Evolutionary conservation across 2,888 invertebrate genomes (phyloP).

Genomic region (Acrobeloides nanus): DNA sequence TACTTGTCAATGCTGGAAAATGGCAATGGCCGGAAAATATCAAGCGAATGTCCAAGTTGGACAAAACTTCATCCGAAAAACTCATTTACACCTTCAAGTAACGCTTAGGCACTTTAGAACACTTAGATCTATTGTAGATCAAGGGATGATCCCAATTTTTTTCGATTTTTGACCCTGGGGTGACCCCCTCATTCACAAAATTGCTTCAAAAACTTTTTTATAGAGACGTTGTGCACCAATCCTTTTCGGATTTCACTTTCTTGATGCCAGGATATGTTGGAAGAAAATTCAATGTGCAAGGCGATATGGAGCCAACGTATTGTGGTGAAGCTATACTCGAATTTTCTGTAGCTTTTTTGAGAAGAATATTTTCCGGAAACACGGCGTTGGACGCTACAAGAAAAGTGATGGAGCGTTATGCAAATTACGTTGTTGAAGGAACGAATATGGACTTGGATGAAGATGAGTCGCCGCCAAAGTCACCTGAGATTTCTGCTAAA

Average conservation of each 20-base stretch:
- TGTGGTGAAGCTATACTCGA: conserved; percentile 44
- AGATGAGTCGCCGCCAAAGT: no score
- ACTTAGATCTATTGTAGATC: no score
- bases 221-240: no score
- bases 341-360: conserved; percentile 44
- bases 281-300: conserved; percentile 38
- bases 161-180: no score
- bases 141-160: no score
- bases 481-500: no score
- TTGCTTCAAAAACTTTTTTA: no score
- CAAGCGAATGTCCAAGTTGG: conserved; percentile 56
- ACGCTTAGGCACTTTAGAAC: no score
- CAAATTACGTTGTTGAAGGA: conserved; percentile 26
- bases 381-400: conserved; percentile 6
- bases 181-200: no score
- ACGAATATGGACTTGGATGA: conserved; percentile 16
- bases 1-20: conserved; percentile 59
- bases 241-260: conserved; percentile 55
- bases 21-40: conserved; percentile 62
- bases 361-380: conserved; percentile 27
- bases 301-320: conserved; percentile 30
- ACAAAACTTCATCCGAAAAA: conserved; percentile 13
- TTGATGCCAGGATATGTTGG: conserved; percentile 45
- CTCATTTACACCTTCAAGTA: conserved; percentile 16
- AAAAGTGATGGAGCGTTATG: conserved; percentile 21